Base-by-base conservation (phyloP, 2,113 vertebrate species). In the Silurus glanis region DNA sequence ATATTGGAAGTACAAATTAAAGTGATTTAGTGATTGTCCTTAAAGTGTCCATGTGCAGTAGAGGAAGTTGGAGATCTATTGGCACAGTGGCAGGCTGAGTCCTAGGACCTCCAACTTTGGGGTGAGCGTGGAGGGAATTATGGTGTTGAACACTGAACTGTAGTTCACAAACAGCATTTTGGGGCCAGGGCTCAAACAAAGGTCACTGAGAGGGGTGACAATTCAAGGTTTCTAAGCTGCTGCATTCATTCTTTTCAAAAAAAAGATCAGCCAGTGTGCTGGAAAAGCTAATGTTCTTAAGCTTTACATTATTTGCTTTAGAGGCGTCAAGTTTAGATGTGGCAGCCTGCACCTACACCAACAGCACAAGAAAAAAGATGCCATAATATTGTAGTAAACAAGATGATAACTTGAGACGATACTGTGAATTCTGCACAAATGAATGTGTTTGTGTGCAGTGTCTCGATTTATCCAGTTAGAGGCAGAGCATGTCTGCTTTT, bases 401-500 rank as follows among this genome's bases (percentile, higher is more conserved):
- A 47, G 69, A 72, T 47, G 3, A 47, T 47, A 28, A 1, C 13
- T 67, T 67, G 66, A 28, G 10, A 37, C n/a, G 1, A 66, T 66
- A n/a, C n/a, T 13, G 9, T 28, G 0, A 10, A 61, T 76, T 53
- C 13, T 23, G 53, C 23, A 53, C 8, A 14, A 16, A 0, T 53
- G 10, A 53, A 76, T 10, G 53, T 28, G 47, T 64, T 14, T 72
- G 37, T 49, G 19, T 84, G 83, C 37, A 85, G 49, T 85, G 61
- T 67, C 61, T 55, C 47, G 37, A 9, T 37, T 66, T 79, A 23
- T 69, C 62, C 45, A 85, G 53, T 49, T 72, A 78, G 85, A 53
- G 85, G 78, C 85, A 86, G 85, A 81, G 53, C 9, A 69, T 0
- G 19, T 51, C 78, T 80, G 4, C 16, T 6, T 8, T 37, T 80